Evolutionary conservation across 2,113 vertebrate genomes (phyloP), one percentile per base, ranked within the genome.

Genomic region (Romanogobio albipinnatus): DNA sequence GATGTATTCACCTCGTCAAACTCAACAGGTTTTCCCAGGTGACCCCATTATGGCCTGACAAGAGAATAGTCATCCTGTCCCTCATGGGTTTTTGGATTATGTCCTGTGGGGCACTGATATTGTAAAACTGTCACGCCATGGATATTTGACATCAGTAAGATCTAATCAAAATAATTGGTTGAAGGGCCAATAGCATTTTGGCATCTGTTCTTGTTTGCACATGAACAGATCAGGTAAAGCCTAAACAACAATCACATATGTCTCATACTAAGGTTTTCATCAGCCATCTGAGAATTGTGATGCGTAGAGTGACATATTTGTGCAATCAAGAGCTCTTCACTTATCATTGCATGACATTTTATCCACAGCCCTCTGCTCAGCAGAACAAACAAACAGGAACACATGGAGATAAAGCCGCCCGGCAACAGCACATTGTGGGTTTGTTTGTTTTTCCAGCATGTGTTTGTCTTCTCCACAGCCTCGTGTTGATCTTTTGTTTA

Each of bases 401-500:
- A 83, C 86, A 81, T 85, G 75, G 90, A 88, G 90, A 88, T 82
- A 81, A 59, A 66, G 84, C 85, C 68, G 68, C 86, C 76, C 90
- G 83, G 74, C 83, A 90, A 88, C 76, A 89, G 58, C 84, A 86
- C 81, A 76, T 70, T 85, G 84, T 83, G 86, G 86, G 89, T 84
- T 49, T 83, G 83, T 91, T 93, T 91, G 89, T 90, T 90, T 92
- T 89, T 91, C 90, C 84, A 36, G 70, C 68, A 78, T 84, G 84
- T 86, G 86, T 90, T 89, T 91, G 87, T 87, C 76, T 89, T 84
- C 83, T 92, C 77, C 80, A 59, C 82, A 89, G 82, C 82, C 88
- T 88, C 75, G 45, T 90, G 86, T 90, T 92, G 89, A 90, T 86
- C 82, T 91, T 88, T 91, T 91, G 84, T 89, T 90, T 91, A 85